A percentile compares a stretch with the other conserved stretches of the same genome.
Evolutionary conservation across 2,888 invertebrate genomes (phyloP).

Genomic region (Oscheius sp.): DNA sequence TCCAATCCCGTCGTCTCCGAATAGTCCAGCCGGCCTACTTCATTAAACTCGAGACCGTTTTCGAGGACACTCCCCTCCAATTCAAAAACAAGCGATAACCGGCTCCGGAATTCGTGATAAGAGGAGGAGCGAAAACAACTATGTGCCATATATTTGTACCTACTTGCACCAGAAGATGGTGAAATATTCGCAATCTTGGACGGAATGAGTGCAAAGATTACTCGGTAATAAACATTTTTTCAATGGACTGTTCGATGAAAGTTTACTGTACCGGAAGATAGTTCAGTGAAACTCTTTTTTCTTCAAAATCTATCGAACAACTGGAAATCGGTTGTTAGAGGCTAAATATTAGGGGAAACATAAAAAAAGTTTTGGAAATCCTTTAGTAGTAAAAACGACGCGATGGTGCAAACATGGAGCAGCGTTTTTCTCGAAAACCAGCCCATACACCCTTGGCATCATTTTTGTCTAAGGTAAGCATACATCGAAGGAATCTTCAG

Average conservation of each 20-base stretch:
- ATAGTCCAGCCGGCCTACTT: slow-evolving; percentile 16
- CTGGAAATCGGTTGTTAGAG: background rate
- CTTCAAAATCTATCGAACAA: background rate
- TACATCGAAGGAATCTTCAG: no score
- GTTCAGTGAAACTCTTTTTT: background rate
- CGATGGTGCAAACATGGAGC: no score
- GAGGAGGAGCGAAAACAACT: background rate
- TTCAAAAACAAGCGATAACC: slow-evolving; percentile 28
- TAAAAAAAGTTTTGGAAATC: no score
- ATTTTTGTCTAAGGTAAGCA: no score
- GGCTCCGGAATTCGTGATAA: background rate
- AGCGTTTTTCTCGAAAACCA: no score
- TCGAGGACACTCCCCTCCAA: slow-evolving; percentile 12
- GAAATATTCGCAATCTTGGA: no score
- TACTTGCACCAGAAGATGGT: background rate
- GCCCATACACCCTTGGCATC: no score
- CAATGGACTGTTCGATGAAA: no score
- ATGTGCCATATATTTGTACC: slow-evolving; percentile 2
- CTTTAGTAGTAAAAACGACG: no score
- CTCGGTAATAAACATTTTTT: no score
- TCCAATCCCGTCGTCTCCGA: slow-evolving; percentile 18
- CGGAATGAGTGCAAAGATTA: no score
- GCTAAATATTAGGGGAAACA: background rate
- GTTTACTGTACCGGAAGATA: background rate
- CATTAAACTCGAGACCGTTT: slow-evolving; percentile 24